Evolutionary conservation across 2,797 vertebrate genomes (phyloP), one percentile per base, ranked within the genome.

Genomic region (Spinus olivaceus): DNA sequence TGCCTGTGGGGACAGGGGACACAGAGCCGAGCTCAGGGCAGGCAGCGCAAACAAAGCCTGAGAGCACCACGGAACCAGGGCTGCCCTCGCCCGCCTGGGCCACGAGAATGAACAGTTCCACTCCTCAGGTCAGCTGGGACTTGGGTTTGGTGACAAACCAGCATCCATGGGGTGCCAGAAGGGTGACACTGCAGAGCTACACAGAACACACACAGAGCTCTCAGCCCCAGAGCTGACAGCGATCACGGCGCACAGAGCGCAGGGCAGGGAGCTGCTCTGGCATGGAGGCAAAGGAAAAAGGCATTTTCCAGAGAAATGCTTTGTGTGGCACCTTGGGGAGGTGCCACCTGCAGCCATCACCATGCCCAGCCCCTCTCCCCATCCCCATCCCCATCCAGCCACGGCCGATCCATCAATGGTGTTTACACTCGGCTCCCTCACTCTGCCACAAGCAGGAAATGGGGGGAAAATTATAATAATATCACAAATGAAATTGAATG

Each of bases 401-500:
- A 51, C 16, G 27, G 37, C 73, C 1, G 30, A 90, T 83, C 90
- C 81, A 57, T 74, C 88, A 76, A 0, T 5, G 0, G 74, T 91
- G 92, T 91, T 90, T 90, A 85, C 94, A 82, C 82, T 93, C 16
- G 81, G 87, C 87, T 94, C 95, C 92, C 72, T 94, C 41, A 11
- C 83, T 65, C 90, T 69, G 94, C 59, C 3, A 91, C 72, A 25
- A 96, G 94, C 95, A 33, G 46, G 46, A 93, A 95, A 93, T 72
- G 82, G 95, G 46, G 81, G 66, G 81, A 80, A 74, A 95, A 95
- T 92, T 94, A 90, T 79, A 82, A 86, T 91, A 88, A 91, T 92
- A 88, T 92, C 80, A 74, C 95, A 91, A 94, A 96, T 89, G 79
- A 96, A 97, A 82, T 94, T 88, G 95, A 95, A 97, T 95, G 93